Evolutionary conservation across 1,140 invertebrate genomes (phyloP), one percentile per base, ranked within the genome.

Genomic region (Arctopsyche grandis): DNA sequence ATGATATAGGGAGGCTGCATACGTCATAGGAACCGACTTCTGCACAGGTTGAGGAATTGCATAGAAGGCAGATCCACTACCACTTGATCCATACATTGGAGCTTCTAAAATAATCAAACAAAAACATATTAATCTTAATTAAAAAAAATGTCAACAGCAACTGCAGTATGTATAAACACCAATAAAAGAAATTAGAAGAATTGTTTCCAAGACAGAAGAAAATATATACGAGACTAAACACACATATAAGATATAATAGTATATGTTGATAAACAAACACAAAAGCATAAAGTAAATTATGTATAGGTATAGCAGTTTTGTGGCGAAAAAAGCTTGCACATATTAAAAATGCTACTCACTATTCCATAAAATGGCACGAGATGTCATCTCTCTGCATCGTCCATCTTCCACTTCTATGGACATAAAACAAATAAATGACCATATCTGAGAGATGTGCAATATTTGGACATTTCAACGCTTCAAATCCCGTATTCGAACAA

Each of bases 301-400:
- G 44, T 46, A 12, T 46, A n/a, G n/a, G n/a, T n/a, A n/a, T 46
- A 46, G 44, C 5, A 63, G 19, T 66, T 66, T 66, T 19, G 56
- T 60, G 16, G 16, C 21, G 16, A 60, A 38, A 38, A 38, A 66
- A 26, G 24, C 24, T 66, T 66, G 63, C 63, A 66, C 63, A 66
- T 66, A 66, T 66, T 26, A 26, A 66, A 66, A 66, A 66, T 26
- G 12, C 63, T 84, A 92, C 93, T 93, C 88, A 95, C 93, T 94
- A 88, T 94, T 94, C 93, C 93, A 94, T 83, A 94, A 90, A 83
- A 94, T 93, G 81, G 92, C 92, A 85, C 93, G 90, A 83, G 92
- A 90, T 12, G 63, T 24, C 90, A 93, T 93, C 84, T 93, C 92
- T 85, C 92, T 91, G 85, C 91, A 89, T 82, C 92, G 89, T 85